A percentile compares a stretch with the other conserved stretches of the same genome.
Evolutionary conservation across 2,888 invertebrate genomes (phyloP).

Genomic region (Ditula angustiorana): DNA sequence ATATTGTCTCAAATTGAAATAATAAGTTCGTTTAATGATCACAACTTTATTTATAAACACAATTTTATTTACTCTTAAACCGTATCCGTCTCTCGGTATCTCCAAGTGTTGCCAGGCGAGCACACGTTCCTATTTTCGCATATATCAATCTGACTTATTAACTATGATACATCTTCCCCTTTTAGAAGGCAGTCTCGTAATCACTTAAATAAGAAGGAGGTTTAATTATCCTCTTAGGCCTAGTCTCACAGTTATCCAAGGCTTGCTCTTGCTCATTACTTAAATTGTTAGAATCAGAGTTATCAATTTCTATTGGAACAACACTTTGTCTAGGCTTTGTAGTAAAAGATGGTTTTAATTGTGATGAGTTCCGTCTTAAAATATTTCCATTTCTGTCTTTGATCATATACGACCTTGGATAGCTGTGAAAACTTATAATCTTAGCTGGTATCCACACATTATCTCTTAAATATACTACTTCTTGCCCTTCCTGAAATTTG

Average conservation of each 20-base stretch:
- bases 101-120: no score
- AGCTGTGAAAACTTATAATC: neutral
- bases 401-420: neutral
- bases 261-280: neutral
- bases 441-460: slow-evolving; percentile 9
- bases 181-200: neutral
- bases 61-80: no score
- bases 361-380: slow-evolving; percentile 10
- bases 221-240: neutral
- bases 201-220: neutral
- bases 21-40: no score
- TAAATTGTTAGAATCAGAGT: neutral
- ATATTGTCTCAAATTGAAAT: no score
- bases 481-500: neutral
- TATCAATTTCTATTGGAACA: neutral
- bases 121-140: no score
- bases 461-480: neutral
- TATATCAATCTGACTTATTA: no score
- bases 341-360: neutral
- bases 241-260: neutral
- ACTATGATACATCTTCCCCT: neutral
- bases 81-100: no score
- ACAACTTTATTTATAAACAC: no score
- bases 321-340: neutral
- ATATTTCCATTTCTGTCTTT: neutral